Evolutionary conservation across 2,113 vertebrate species (phyloP).

Genomic region (Carollia perspicillata): DNA sequence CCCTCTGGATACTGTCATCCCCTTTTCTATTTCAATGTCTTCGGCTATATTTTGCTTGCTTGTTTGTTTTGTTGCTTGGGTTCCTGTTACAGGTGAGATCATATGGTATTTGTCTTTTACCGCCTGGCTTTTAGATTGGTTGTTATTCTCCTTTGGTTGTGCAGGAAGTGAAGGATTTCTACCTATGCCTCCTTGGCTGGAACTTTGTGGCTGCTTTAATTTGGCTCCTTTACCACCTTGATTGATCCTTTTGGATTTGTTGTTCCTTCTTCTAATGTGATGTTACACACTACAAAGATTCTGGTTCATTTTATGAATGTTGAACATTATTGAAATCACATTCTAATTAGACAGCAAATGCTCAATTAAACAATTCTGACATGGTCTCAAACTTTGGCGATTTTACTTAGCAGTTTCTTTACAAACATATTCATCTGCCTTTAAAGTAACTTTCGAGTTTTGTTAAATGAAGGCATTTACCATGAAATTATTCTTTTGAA

Average conservation of each 20-base stretch:
- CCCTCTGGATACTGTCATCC: too few relatives aligned
- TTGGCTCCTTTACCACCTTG: not conserved
- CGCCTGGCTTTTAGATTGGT: too few relatives aligned
- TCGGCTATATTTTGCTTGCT: too few relatives aligned
- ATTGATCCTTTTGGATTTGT: not conserved
- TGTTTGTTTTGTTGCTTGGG: too few relatives aligned
- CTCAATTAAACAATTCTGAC: slow-evolving; percentile 38
- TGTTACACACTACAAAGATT: not conserved
- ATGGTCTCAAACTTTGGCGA: not conserved
- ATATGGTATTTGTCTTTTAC: too few relatives aligned
- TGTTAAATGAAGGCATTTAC: not conserved
- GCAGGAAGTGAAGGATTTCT: too few relatives aligned
- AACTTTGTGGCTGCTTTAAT: slow-evolving; percentile 37
- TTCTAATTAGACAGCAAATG: slow-evolving; percentile 44
- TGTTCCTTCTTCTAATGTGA: slow-evolving; percentile 31
- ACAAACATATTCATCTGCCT: not conserved
- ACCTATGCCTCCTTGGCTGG: too few relatives aligned
- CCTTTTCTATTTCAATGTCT: too few relatives aligned
- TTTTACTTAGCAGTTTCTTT: slow-evolving; percentile 46
- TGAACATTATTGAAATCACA: slow-evolving; percentile 34
- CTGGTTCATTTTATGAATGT: slow-evolving; percentile 35
- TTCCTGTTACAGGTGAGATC: too few relatives aligned
- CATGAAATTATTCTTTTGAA: slow-evolving; percentile 33
- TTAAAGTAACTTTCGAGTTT: slow-evolving; percentile 24
- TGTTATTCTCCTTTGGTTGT: too few relatives aligned